A percentile compares a stretch with the other conserved stretches of the same genome.
Conservation (phyloP, 1,140 invertebrate species). For the Philopotamus ludificatus region DNA sequence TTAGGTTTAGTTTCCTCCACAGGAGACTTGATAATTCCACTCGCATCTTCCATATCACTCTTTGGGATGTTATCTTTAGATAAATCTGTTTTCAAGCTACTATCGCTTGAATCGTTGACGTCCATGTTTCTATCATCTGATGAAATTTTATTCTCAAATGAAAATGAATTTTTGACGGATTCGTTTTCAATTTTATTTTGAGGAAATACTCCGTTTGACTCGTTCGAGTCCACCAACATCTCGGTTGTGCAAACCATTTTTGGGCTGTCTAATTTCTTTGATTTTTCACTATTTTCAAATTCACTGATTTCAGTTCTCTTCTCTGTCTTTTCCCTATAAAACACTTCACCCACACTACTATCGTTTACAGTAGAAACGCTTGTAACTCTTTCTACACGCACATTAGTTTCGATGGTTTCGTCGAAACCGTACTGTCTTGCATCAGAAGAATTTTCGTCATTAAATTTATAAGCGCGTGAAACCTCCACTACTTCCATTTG, state of each 20-base stretch:
- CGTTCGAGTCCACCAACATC: slow-evolving; percentile 30
- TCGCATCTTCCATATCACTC: slow-evolving; percentile 34
- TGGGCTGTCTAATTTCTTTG: slow-evolving; percentile 29
- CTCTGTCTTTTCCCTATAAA: slow-evolving; percentile 21
- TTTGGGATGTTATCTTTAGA: neutral
- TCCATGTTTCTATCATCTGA: slow-evolving; percentile 16
- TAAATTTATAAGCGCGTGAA: slow-evolving; percentile 23
- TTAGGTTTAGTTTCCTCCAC: slow-evolving; percentile 52
- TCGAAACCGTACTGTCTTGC: slow-evolving; percentile 37
- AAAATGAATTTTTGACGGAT: slow-evolving; percentile 21
- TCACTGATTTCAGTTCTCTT: neutral
- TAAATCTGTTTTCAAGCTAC: neutral
- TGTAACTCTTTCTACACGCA: neutral
- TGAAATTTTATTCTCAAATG: slow-evolving; percentile 32
- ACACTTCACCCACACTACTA: slow-evolving; percentile 22
- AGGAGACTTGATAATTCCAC: slow-evolving; percentile 45
- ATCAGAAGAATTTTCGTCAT: slow-evolving; percentile 37
- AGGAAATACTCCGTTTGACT: slow-evolving; percentile 30
- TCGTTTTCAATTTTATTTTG: slow-evolving; percentile 37
- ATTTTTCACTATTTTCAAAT: neutral
- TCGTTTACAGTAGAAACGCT: slow-evolving; percentile 1
- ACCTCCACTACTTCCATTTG: neutral
- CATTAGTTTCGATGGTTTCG: slow-evolving; percentile 19
- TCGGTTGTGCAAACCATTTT: slow-evolving; percentile 17
- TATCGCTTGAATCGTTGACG: slow-evolving; percentile 12